Evolutionary conservation across 1,140 invertebrate species (phyloP).

Genomic region (Trichonephila clavipes): DNA sequence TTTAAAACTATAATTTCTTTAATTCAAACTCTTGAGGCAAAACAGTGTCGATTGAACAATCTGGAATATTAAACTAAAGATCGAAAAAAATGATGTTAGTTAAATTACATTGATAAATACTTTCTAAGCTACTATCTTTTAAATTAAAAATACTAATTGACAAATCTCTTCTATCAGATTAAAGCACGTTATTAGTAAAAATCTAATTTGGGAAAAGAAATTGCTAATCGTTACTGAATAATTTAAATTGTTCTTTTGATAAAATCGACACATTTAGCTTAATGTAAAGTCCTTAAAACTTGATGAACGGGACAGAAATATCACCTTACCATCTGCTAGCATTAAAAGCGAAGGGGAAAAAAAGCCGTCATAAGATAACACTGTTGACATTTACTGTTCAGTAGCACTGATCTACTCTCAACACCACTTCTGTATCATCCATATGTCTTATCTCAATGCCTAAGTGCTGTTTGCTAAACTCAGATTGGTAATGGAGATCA

Average conservation of each 20-base stretch:
- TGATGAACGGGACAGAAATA: neutral
- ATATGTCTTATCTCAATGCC: neutral
- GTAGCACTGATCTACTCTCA: conserved; percentile 6
- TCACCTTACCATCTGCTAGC: conserved; percentile 3
- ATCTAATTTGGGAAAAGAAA: neutral
- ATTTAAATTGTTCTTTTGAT: neutral
- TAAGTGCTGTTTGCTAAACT: neutral
- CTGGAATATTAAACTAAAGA: too few relatives aligned
- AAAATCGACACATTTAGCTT: neutral
- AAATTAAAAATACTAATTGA: too few relatives aligned
- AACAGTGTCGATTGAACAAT: too few relatives aligned
- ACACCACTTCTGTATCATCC: neutral
- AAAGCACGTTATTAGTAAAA: neutral
- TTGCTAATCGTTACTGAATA: neutral
- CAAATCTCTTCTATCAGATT: too few relatives aligned
- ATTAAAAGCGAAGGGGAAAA: neutral
- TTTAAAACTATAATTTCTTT: too few relatives aligned
- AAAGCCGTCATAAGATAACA: neutral
- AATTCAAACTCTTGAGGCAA: too few relatives aligned
- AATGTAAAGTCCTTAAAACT: neutral
- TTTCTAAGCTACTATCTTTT: too few relatives aligned
- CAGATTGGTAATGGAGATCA: conserved; percentile 38
- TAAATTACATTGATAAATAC: too few relatives aligned
- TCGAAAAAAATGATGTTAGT: too few relatives aligned
- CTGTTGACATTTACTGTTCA: conserved; percentile 40